Evolutionary conservation across 2,797 vertebrate species (phyloP).

Genomic region (Catharus ustulatus): DNA sequence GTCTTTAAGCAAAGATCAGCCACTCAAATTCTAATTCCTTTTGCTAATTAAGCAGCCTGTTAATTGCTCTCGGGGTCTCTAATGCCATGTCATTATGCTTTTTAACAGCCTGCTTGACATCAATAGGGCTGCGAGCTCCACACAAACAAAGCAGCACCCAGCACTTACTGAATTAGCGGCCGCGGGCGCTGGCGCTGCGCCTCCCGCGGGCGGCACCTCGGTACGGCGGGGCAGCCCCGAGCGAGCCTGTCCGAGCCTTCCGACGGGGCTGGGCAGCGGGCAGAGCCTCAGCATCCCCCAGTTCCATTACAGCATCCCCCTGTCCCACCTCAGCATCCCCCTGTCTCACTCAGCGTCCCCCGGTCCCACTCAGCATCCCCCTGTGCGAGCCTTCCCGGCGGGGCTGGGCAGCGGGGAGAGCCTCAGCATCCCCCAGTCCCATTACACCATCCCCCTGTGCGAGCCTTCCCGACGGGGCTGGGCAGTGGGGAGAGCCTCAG

Average conservation of each 20-base stretch:
- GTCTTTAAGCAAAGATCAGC: constrained; percentile 84
- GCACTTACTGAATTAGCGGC: constrained; percentile 77
- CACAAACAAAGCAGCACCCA: constrained; percentile 82
- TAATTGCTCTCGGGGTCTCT: constrained; percentile 90
- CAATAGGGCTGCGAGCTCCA: constrained; percentile 80
- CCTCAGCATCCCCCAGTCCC: too few relatives aligned
- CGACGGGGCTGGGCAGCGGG: neutral
- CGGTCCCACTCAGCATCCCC: too few relatives aligned
- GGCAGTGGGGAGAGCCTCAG: too few relatives aligned
- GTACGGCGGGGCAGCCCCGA: neutral
- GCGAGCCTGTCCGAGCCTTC: fast-evolving
- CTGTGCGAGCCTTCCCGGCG: too few relatives aligned
- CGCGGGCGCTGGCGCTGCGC: constrained; percentile 68
- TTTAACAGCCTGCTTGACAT: constrained; percentile 81
- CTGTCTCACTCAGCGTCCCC: too few relatives aligned
- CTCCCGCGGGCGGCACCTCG: constrained; percentile 52
- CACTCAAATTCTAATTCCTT: constrained; percentile 86
- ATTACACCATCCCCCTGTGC: too few relatives aligned
- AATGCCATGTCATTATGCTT: constrained; percentile 88
- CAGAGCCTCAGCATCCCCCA: neutral
- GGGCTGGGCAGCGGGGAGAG: too few relatives aligned
- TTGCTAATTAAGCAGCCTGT: constrained; percentile 89
- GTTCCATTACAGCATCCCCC: neutral
- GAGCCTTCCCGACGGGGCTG: too few relatives aligned
- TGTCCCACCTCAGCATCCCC: too few relatives aligned